Percentiles rank a stretch among this genome's conserved stretches.
Conservation (phyloP, 1,140 invertebrate species). For the Streblospio benedicti region DNA sequence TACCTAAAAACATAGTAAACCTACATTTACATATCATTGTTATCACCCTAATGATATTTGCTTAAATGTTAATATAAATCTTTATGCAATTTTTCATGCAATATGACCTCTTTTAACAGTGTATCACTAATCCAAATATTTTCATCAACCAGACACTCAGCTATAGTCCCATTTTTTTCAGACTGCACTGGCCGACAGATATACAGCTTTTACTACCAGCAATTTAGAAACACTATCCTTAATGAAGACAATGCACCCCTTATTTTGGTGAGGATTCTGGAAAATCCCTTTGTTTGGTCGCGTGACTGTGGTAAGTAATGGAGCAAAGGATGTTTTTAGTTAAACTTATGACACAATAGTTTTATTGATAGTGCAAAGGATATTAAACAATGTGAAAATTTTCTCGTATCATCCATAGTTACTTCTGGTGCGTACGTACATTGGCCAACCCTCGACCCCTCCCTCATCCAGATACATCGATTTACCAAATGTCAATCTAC, state of each 20-base stretch:
- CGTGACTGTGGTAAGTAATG: no score
- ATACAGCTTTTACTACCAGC: no score
- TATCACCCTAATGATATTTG: background rate
- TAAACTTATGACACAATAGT: no score
- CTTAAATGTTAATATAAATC: background rate
- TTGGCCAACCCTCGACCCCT: background rate
- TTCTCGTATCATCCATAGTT: background rate
- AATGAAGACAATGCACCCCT: no score
- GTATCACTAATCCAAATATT: background rate
- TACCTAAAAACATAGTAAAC: constrained; percentile 30
- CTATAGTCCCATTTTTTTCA: no score
- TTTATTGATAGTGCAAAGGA: no score
- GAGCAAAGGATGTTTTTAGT: no score
- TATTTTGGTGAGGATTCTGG: no score
- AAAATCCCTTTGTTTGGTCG: no score
- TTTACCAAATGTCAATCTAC: background rate
- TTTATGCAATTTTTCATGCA: background rate
- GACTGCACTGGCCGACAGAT: no score
- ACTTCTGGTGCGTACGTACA: background rate
- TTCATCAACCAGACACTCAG: no score
- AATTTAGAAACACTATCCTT: no score
- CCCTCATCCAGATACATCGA: background rate
- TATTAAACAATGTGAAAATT: background rate
- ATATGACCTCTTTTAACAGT: background rate
- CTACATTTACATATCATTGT: background rate